phyloP scores from a whole-genome alignment of 2,797 vertebrate species.

The Morelia viridis region DNA sequence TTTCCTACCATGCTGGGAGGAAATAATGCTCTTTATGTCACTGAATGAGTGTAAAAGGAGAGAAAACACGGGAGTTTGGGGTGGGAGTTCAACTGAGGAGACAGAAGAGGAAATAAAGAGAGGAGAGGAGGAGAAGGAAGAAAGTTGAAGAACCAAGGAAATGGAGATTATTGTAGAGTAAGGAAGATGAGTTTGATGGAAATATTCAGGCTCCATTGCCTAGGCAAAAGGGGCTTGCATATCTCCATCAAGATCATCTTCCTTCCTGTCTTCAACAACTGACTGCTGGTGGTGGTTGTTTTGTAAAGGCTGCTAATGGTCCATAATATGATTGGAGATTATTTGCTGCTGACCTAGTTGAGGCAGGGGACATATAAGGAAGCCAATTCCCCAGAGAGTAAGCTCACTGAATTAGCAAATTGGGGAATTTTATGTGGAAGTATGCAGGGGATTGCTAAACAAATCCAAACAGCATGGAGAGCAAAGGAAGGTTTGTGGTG shows the following conservation, averaged over 20 bases:
- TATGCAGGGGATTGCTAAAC: background rate
- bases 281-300: background rate
- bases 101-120: background rate
- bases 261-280: background rate
- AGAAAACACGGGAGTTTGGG: background rate
- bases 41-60: background rate
- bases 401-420: background rate
- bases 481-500: background rate
- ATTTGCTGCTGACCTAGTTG: background rate
- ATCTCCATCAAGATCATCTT: background rate
- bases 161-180: background rate
- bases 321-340: background rate
- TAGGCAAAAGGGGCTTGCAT: background rate
- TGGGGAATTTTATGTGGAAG: background rate
- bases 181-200: background rate
- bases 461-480: background rate
- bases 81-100: background rate
- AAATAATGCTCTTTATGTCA: background rate
- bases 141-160: background rate
- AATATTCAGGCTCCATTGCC: background rate
- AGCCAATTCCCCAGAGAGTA: background rate
- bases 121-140: background rate
- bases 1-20: background rate
- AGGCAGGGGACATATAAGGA: background rate
- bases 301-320: too few species aligned